Conservation (phyloP, 2,113 vertebrate genomes). For the Antidorcas marsupialis region DNA sequence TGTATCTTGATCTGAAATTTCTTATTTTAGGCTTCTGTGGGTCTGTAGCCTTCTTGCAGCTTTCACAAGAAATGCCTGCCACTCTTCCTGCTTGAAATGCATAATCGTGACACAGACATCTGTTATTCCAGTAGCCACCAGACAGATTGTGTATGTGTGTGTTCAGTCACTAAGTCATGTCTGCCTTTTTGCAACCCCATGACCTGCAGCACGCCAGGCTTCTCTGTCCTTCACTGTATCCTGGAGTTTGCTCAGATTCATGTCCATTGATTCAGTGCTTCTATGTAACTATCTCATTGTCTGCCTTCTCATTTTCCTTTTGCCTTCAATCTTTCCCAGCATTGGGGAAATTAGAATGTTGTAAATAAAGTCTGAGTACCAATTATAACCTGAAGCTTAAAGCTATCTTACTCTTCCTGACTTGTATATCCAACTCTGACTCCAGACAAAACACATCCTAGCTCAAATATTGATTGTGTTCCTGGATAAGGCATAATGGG, state of each 20-base stretch:
- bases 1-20: not conserved
- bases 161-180: not conserved
- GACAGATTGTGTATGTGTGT: not conserved
- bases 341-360: not conserved
- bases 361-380: not conserved
- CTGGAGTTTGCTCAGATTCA: not conserved
- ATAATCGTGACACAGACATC: not conserved
- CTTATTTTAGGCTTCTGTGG: not conserved
- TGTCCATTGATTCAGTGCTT: not conserved
- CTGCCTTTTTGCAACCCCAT: not conserved
- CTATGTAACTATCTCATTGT: not conserved
- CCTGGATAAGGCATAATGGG: not conserved
- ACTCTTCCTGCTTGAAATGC: not conserved
- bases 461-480: not conserved
- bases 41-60: not conserved
- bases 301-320: not conserved
- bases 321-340: not conserved
- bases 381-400: not conserved
- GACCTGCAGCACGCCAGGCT: not conserved
- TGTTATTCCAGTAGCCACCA: not conserved
- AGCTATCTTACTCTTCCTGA: not conserved
- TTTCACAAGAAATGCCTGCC: not conserved
- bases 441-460: not conserved
- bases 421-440: not conserved
- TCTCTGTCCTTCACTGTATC: not conserved